phyloP scores from a whole-genome alignment of 2,113 vertebrate genomes.

The Rana temporaria region DNA sequence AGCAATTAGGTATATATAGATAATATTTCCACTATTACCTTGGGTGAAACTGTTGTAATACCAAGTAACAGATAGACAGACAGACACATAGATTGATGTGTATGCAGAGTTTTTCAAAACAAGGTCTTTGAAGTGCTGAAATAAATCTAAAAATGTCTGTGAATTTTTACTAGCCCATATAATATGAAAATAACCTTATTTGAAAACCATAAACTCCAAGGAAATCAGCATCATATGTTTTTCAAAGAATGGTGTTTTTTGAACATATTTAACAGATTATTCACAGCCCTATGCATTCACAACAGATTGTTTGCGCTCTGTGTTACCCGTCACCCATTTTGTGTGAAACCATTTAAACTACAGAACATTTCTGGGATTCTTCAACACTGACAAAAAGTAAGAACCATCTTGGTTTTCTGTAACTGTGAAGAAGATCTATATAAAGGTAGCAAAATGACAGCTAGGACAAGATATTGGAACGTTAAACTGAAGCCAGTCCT shows the following conservation, averaged over 20 bases:
- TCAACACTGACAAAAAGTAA: no score
- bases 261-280: conserved; percentile 39
- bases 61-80: not conserved
- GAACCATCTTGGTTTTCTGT: no score
- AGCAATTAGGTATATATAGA: no score
- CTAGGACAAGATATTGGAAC: no score
- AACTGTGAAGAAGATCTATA: no score
- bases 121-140: conserved; percentile 19
- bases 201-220: conserved; percentile 17
- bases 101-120: not conserved
- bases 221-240: conserved; percentile 38
- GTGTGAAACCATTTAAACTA: no score
- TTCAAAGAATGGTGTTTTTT: conserved; percentile 38
- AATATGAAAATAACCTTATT: conserved; percentile 32
- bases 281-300: not conserved
- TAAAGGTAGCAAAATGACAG: no score
- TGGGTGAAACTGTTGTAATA: no score
- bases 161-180: conserved; percentile 34
- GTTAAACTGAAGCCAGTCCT: no score
- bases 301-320: not conserved
- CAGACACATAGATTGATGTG: not conserved
- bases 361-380: no score
- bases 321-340: not conserved
- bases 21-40: no score
- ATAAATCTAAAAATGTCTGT: conserved; percentile 28